Percentiles rank a stretch among this genome's conserved stretches.
Conservation (phyloP, 2,797 vertebrate genomes). For the Spea hammondii region DNA sequence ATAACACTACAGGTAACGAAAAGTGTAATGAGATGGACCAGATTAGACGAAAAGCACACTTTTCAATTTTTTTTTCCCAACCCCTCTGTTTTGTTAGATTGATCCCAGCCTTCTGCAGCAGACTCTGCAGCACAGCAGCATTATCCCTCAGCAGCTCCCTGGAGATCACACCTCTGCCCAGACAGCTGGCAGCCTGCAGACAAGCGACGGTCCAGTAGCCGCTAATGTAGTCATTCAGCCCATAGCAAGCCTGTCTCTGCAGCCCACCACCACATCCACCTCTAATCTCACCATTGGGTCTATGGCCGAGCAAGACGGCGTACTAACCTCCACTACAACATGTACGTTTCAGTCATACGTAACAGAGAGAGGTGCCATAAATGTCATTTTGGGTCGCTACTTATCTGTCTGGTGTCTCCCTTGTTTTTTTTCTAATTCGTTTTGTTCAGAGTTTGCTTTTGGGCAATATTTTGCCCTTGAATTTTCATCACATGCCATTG, state of each 20-base stretch:
- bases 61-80: not conserved
- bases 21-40: not conserved
- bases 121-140: slow-evolving; percentile 82
- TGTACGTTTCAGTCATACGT: slow-evolving; percentile 64
- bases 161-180: slow-evolving; percentile 74
- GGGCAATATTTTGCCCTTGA: too few relatives aligned
- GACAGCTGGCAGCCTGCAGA: slow-evolving; percentile 73
- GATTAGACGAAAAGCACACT: too few relatives aligned
- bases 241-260: slow-evolving; percentile 83
- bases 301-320: slow-evolving; percentile 81
- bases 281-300: slow-evolving; percentile 79
- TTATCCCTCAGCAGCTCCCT: slow-evolving; percentile 82
- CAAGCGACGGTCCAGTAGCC: slow-evolving; percentile 74
- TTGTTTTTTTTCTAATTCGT: too few relatives aligned
- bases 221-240: slow-evolving; percentile 91
- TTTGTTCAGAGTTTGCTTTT: too few relatives aligned
- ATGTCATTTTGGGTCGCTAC: not conserved
- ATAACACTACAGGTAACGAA: slow-evolving; percentile 89
- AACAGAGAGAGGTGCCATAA: not conserved
- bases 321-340: slow-evolving; percentile 63
- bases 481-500: too few relatives aligned
- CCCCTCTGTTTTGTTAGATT: slow-evolving; percentile 72
- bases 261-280: slow-evolving; percentile 74
- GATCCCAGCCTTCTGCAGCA: slow-evolving; percentile 91
- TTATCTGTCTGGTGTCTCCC: too few relatives aligned